Evolutionary conservation across 2,888 invertebrate genomes (phyloP).

Genomic region (Synanthedon vespiformis): DNA sequence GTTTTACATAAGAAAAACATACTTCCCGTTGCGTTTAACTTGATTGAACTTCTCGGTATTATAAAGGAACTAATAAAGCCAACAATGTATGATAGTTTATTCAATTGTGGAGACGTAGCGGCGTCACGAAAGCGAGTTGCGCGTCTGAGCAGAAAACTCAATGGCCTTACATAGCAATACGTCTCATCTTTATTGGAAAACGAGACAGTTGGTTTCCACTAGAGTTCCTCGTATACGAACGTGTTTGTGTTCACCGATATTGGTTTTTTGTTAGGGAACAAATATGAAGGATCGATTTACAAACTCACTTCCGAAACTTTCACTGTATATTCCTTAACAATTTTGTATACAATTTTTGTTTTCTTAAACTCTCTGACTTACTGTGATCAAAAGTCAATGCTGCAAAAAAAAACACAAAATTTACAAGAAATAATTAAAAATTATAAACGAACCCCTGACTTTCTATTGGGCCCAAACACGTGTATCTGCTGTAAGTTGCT

Average conservation of each 20-base stretch:
- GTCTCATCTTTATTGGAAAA: conserved; percentile 62
- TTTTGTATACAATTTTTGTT: no score
- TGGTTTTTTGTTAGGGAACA: conserved; percentile 40
- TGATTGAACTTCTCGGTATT: no score
- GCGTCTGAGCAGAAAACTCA: conserved; percentile 59
- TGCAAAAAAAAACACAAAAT: no score
- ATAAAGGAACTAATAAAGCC: conserved; percentile 15
- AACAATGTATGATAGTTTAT: conserved; percentile 18
- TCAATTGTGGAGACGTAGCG: conserved; percentile 18
- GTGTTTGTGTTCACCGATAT: conserved; percentile 48
- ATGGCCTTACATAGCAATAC: conserved; percentile 55
- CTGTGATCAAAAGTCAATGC: no score
- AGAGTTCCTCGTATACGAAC: conserved; percentile 39
- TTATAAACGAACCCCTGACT: no score
- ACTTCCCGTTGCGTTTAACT: no score
- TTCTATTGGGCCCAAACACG: no score
- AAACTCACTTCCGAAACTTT: not conserved
- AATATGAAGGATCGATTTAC: conserved; percentile 15
- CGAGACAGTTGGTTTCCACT: conserved; percentile 55
- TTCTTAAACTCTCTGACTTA: no score
- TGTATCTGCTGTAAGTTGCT: no score
- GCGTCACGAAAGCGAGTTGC: conserved; percentile 15
- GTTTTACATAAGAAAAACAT: no score
- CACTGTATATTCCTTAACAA: not conserved
- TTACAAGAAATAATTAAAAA: no score